phyloP scores from a whole-genome alignment of 2,113 vertebrate species.

The Pseudolaguvia tuberculata region DNA sequence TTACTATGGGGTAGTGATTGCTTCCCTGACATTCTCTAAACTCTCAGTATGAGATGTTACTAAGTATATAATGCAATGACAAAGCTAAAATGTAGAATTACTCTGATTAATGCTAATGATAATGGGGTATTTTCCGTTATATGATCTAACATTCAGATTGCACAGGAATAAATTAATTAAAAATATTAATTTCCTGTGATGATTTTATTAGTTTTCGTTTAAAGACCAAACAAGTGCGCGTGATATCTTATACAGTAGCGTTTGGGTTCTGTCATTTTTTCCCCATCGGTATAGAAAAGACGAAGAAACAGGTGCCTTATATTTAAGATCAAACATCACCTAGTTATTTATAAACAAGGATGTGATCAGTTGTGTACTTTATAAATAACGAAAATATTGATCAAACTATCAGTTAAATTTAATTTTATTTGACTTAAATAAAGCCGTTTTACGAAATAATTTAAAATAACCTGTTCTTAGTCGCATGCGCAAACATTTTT shows the following conservation, averaged over 20 bases:
- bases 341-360: background rate
- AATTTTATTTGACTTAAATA: background rate
- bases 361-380: background rate
- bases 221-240: background rate
- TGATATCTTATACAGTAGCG: too few relatives aligned
- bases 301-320: background rate
- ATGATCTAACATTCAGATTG: background rate
- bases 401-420: background rate
- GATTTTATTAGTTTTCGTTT: background rate
- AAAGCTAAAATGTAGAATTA: too few relatives aligned
- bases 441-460: background rate
- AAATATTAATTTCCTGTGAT: background rate
- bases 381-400: background rate
- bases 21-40: background rate
- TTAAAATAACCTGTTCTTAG: background rate
- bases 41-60: background rate
- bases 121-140: background rate
- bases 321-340: background rate
- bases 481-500: background rate
- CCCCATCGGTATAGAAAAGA: background rate
- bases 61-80: background rate
- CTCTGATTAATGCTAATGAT: too few relatives aligned
- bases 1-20: background rate
- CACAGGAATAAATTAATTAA: too few relatives aligned
- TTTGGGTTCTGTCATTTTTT: background rate